phyloP scores from a whole-genome alignment of 2,888 invertebrate species.

The Pandemis cinnamomeana region DNA sequence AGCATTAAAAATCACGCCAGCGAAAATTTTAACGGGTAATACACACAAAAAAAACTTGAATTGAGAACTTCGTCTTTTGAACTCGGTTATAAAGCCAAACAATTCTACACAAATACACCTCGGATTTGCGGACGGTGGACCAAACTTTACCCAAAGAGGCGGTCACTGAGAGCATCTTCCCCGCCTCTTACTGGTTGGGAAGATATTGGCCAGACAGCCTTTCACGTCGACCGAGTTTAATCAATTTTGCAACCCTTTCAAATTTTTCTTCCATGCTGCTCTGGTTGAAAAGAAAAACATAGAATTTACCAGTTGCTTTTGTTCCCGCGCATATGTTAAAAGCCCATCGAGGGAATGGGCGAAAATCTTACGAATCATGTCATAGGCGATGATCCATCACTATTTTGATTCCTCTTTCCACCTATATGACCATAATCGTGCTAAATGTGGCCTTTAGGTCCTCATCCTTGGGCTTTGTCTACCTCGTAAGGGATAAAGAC shows the following conservation, averaged over 20 bases:
- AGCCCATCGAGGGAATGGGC: too few species aligned
- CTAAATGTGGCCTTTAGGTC: too few species aligned
- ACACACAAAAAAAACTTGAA: too few species aligned
- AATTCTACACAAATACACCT: not conserved
- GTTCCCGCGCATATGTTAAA: too few species aligned
- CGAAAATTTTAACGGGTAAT: too few species aligned
- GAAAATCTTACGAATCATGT: too few species aligned
- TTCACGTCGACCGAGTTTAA: not conserved
- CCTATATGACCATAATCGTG: too few species aligned
- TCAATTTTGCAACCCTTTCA: not conserved
- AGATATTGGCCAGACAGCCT: not conserved
- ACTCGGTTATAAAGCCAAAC: too few species aligned
- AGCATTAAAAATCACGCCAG: too few species aligned
- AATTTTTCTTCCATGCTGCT: not conserved
- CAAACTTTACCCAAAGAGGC: conserved; percentile 4
- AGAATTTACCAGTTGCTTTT: not conserved
- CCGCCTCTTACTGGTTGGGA: not conserved
- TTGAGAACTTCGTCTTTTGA: too few species aligned
- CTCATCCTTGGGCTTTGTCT: not conserved
- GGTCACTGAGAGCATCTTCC: not conserved
- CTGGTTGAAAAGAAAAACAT: not conserved
- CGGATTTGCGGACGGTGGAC: not conserved
- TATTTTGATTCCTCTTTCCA: too few species aligned
- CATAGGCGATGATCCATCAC: too few species aligned
- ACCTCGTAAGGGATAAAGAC: not conserved